These are phyloP conservation scores for Zoanthus solanderi DNA, from an alignment of 92 coral and sea anemone species.

Conservation along the genomic window DNA sequence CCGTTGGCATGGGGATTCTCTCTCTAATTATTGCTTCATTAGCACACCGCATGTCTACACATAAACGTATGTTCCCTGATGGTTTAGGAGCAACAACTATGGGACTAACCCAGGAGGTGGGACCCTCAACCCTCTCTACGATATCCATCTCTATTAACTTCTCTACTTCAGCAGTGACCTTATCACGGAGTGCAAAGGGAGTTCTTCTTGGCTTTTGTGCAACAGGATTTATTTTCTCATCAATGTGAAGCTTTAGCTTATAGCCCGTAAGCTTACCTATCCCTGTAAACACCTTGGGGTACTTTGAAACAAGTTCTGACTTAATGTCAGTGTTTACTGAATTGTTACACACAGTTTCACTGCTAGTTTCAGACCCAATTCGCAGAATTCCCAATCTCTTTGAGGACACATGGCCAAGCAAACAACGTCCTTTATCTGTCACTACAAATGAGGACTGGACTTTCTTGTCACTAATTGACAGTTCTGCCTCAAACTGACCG, in stretches of 20 bases:
- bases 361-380: constrained; percentile 52
- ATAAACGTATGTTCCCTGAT: too few species aligned
- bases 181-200: constrained; percentile 18
- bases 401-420: constrained; percentile 64
- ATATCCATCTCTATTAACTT: too few species aligned
- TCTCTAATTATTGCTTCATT: too few species aligned
- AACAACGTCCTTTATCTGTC: constrained; percentile 61
- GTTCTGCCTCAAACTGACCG: constrained; percentile 58
- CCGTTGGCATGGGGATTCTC: too few species aligned
- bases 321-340: constrained; percentile 12
- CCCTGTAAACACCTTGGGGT: constrained; percentile 59
- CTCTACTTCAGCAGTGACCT: constrained; percentile 53
- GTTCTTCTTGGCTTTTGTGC: too few species aligned
- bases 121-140: too few species aligned
- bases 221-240: constrained; percentile 33
- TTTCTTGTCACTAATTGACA: constrained; percentile 39
- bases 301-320: not conserved
- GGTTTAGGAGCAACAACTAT: too few species aligned
- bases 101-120: too few species aligned
- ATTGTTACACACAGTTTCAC: constrained; percentile 30
- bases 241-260: constrained; percentile 58
- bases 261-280: constrained; percentile 68
- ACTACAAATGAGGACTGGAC: constrained; percentile 57
- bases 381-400: constrained; percentile 64
- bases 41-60: too few species aligned